A percentile compares a stretch with the other conserved stretches of the same genome.
Evolutionary conservation across 2,888 invertebrate species (phyloP).

Genomic region (Patella caerulea): DNA sequence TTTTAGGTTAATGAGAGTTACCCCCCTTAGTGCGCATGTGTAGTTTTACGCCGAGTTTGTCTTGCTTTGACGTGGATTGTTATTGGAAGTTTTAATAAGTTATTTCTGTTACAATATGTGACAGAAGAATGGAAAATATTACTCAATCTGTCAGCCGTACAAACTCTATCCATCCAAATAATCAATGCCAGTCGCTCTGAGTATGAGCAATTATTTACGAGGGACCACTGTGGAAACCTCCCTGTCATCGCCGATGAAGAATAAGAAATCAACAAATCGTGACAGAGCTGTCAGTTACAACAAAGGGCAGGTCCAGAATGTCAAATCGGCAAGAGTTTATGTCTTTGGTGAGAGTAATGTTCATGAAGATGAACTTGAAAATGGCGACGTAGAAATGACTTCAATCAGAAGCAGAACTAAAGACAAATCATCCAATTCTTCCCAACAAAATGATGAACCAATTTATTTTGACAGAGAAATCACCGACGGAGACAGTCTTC

Average conservation of each 20-base stretch:
- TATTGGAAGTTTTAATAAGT: neutral
- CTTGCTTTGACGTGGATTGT: neutral
- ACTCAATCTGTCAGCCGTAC: neutral
- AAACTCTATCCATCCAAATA: neutral
- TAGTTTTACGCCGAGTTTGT: neutral
- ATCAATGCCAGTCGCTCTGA: neutral
- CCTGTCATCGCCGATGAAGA: neutral
- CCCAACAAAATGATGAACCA: slow-evolving; percentile 39
- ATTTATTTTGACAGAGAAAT: slow-evolving; percentile 54
- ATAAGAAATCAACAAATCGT: neutral
- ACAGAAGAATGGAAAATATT: neutral
- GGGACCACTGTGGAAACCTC: neutral
- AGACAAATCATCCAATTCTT: slow-evolving; percentile 23
- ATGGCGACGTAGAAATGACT: slow-evolving; percentile 60
- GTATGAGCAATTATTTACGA: slow-evolving; percentile 1
- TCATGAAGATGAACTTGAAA: slow-evolving; percentile 50
- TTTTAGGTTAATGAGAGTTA: slow-evolving; percentile 1
- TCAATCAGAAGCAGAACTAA: slow-evolving; percentile 51
- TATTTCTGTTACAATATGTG: neutral
- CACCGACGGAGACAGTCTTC: slow-evolving; percentile 60
- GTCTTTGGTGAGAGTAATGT: slow-evolving; percentile 60
- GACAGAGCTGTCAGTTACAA: slow-evolving; percentile 20
- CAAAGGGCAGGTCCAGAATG: slow-evolving; percentile 58
- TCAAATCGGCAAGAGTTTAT: slow-evolving; percentile 58
- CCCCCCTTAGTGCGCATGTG: slow-evolving; percentile 21